phyloP scores from a whole-genome alignment of 2,113 vertebrate genomes.

The Circaetus cinerascens region DNA sequence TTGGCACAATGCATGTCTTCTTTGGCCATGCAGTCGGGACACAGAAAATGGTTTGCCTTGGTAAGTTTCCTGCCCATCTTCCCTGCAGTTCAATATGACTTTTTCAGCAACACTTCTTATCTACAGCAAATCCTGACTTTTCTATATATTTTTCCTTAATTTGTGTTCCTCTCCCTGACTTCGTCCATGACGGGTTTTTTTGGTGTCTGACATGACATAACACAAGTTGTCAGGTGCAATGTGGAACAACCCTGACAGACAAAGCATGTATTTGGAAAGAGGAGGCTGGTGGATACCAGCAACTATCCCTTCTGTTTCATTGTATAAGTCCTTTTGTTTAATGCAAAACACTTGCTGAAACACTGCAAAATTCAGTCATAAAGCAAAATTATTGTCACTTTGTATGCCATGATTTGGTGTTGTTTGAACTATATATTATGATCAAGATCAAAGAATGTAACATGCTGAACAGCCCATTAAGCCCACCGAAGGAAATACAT shows the following conservation, averaged over 20 bases:
- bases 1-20: accelerated
- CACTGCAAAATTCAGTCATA: not conserved
- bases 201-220: not conserved
- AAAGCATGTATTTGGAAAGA: not conserved
- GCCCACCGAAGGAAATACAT: not conserved
- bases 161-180: not conserved
- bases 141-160: not conserved
- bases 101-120: not conserved
- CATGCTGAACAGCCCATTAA: not conserved
- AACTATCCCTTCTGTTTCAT: not conserved
- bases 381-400: not conserved
- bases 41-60: not conserved
- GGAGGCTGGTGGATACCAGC: accelerated
- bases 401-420: not conserved
- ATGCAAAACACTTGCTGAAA: not conserved
- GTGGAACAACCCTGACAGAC: not conserved
- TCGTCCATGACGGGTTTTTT: not conserved
- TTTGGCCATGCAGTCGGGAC: not conserved
- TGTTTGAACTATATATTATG: not conserved
- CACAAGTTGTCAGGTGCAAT: not conserved
- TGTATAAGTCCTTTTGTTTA: not conserved
- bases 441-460: not conserved
- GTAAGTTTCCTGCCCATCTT: not conserved
- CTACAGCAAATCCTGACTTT: not conserved
- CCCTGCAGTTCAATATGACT: not conserved